Percentiles rank a stretch among this genome's conserved stretches.
These are phyloP conservation scores for Danio rerio DNA, from an alignment of 2,113 vertebrate genomes.

Conservation along the genomic window DNA sequence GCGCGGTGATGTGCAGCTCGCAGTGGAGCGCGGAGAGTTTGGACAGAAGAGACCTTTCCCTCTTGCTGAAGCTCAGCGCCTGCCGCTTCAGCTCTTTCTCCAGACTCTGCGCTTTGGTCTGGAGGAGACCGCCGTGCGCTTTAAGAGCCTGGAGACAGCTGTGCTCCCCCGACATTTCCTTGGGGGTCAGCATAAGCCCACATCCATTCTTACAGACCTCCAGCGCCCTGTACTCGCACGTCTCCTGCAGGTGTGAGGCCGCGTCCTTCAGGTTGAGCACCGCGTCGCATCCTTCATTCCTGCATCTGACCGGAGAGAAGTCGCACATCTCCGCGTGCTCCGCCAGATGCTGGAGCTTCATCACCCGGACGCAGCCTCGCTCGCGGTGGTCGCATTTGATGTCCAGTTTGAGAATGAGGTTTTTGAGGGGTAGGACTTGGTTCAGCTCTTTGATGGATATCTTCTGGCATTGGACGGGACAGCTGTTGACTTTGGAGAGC, in stretches of 20 bases:
- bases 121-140: constrained; percentile 37
- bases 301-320: constrained; percentile 53
- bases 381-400: constrained; percentile 62
- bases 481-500: constrained; percentile 66
- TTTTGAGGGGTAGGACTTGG: constrained; percentile 66
- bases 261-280: constrained; percentile 14
- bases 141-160: constrained; percentile 53
- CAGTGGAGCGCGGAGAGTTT: constrained; percentile 70
- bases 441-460: constrained; percentile 64
- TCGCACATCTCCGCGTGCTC: constrained; percentile 66
- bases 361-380: constrained; percentile 59
- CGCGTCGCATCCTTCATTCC: constrained; percentile 15
- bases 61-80: constrained; percentile 58
- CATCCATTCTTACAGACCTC: constrained; percentile 52
- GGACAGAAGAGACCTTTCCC: constrained; percentile 67
- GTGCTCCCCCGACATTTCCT: constrained; percentile 47
- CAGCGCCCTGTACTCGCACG: constrained; percentile 44
- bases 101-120: constrained; percentile 31
- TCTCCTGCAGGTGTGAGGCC: constrained; percentile 50
- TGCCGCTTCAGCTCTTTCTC: constrained; percentile 57
- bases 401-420: constrained; percentile 66
- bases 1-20: constrained; percentile 70
- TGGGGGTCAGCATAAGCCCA: constrained; percentile 45
- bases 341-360: constrained; percentile 59
- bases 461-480: constrained; percentile 68